These are phyloP conservation scores for Phataginus tetradactyla DNA, from an alignment of 2,797 vertebrate species.

Conservation along the genomic window DNA sequence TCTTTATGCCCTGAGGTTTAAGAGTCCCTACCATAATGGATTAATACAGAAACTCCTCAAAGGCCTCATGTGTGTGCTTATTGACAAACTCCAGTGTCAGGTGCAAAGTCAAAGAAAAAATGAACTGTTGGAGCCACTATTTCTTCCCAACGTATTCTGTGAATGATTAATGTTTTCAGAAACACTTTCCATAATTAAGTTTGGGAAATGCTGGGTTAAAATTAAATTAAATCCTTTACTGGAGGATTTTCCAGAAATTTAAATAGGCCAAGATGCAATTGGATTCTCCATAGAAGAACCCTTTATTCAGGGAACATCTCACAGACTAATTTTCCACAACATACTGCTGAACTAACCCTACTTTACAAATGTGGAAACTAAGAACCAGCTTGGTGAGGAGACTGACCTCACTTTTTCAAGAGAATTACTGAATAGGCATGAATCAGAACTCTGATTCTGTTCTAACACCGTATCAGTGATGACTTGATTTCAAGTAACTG, in stretches of 20 bases:
- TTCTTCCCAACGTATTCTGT: conserved; percentile 26
- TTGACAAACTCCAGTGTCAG: neutral
- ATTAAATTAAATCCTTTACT: conserved; percentile 27
- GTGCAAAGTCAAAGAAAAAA: neutral
- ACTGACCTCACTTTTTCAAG: neutral
- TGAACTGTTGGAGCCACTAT: neutral
- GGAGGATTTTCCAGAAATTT: conserved; percentile 41
- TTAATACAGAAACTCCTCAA: neutral
- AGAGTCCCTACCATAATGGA: neutral
- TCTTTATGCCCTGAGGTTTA: neutral
- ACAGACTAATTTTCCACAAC: neutral
- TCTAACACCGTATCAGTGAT: neutral
- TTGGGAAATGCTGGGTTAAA: conserved; percentile 42
- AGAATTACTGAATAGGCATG: neutral
- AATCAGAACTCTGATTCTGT: conserved; percentile 30
- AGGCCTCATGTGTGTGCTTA: neutral
- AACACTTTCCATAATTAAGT: conserved; percentile 8
- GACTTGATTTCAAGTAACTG: conserved; percentile 38
- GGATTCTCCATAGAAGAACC: conserved; percentile 32
- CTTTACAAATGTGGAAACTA: conserved; percentile 13
- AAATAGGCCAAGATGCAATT: neutral
- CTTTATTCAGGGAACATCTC: neutral
- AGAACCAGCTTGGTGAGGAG: neutral
- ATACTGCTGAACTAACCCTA: neutral
- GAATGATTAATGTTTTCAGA: conserved; percentile 52